These are phyloP conservation scores for Luffia ferchaultella DNA, from an alignment of 2,888 invertebrate genomes.

Conservation along the genomic window DNA sequence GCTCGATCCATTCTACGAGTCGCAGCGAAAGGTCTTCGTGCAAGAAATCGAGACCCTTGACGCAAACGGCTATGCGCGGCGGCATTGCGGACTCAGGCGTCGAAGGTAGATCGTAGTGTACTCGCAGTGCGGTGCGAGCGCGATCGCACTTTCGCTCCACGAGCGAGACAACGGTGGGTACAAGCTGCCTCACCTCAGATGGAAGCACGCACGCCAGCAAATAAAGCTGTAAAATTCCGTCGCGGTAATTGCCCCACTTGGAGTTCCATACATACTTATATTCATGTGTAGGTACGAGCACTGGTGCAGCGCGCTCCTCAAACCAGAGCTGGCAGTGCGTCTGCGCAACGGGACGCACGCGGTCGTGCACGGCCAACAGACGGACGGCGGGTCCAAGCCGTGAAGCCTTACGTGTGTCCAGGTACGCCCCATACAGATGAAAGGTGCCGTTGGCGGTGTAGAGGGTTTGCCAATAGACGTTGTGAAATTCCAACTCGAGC, in stretches of 20 bases:
- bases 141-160: conserved; percentile 87
- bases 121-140: conserved; percentile 83
- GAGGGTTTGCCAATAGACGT: conserved; percentile 92
- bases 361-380: conserved; percentile 88
- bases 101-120: conserved; percentile 78
- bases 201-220: conserved; percentile 90
- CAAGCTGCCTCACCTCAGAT: conserved; percentile 71
- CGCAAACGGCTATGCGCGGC: conserved; percentile 82
- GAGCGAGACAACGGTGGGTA: conserved; percentile 85
- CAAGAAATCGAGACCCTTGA: conserved; percentile 92
- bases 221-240: conserved; percentile 91
- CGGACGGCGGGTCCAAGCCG: conserved; percentile 84
- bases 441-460: conserved; percentile 87
- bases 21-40: conserved; percentile 91
- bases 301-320: conserved; percentile 82
- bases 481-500: conserved; percentile 92
- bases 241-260: conserved; percentile 94
- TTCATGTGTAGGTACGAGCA: conserved; percentile 82
- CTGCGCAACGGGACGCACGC: conserved; percentile 82
- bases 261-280: conserved; percentile 95
- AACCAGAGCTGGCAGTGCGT: conserved; percentile 93
- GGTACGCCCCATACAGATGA: conserved; percentile 89
- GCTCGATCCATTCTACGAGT: conserved; percentile 94
- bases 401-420: conserved; percentile 81
- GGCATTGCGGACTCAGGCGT: conserved; percentile 16